Base-by-base conservation (phyloP, 1,140 invertebrate species). In the Leptinotarsa lineolata region DNA sequence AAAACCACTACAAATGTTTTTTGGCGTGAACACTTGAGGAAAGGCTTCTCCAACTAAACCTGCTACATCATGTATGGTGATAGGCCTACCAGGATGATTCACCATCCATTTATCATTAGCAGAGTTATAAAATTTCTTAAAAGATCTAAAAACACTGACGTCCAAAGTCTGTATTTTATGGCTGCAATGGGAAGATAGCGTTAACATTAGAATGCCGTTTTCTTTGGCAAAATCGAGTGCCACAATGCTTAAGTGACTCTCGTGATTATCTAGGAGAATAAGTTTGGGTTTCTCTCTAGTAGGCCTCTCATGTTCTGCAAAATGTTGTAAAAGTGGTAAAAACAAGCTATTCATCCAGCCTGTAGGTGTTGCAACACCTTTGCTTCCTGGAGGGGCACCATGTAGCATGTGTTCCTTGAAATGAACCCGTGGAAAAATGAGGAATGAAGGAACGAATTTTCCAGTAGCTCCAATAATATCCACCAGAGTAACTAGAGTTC, bases 111-210 rank as follows among this genome's bases (percentile, higher is more conserved):
- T 76, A 74, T 81, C 78, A 67, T 70, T 74, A n/a, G 80, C 79
- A 84, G 84, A 68, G 77, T 80, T 88, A 87, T 82, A 76, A 73
- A 76, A 81, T 6, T 60, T 70, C 58, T 80, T 85, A 44, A 85
- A 77, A 4, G 83, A 82, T 63, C 75, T 77, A 77, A 80, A 83
- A 44, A 84, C 76, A 11, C 58, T 72, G 11, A 80, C 80, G 74
- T 86, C 84, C n/a, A 85, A 72, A 5, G 83, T 83, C 72, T 86
- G 84, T 46, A 86, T 72, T 72, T 79, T 77, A 72, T 86, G 85
- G 16, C 80, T 83, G 70, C 78, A 80, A 68, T 84, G 83, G 39
- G 83, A 81, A 15, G 72, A 82, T 74, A 84, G 78, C 15, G 78
- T 81, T 13, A 85, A 61, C 18, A 84, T 65, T 44, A 80, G 72